Conservation (phyloP, 2,888 invertebrate species). For the Melinaea menophilus region DNA sequence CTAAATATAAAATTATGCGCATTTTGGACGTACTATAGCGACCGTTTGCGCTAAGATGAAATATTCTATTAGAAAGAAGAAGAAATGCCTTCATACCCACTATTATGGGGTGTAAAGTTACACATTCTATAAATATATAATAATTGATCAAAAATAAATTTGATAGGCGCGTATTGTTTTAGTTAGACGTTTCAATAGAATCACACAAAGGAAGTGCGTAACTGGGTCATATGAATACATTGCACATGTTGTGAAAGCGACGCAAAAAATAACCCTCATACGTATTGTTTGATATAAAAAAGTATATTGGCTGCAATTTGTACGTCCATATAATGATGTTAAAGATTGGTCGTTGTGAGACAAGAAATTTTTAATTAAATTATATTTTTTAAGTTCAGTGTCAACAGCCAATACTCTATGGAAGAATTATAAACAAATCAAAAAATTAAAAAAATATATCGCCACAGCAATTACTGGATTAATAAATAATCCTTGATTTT, state of each 20-base stretch:
- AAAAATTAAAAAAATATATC: too few relatives aligned
- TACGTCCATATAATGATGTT: slow-evolving; percentile 44
- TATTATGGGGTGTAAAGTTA: too few relatives aligned
- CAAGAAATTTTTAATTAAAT: not conserved
- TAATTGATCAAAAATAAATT: not conserved
- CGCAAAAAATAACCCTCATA: slow-evolving; percentile 67
- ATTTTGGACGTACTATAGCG: too few relatives aligned
- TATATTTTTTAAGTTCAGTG: too few relatives aligned
- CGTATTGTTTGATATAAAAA: slow-evolving; percentile 71
- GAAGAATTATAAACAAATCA: too few relatives aligned
- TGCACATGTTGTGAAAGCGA: slow-evolving; percentile 76
- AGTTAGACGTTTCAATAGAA: slow-evolving; percentile 68
- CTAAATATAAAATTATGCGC: too few relatives aligned
- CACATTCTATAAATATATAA: not conserved
- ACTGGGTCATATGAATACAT: slow-evolving; percentile 71
- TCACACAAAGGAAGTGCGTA: slow-evolving; percentile 72
- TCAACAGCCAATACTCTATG: too few relatives aligned
- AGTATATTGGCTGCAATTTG: slow-evolving; percentile 75
- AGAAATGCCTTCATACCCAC: too few relatives aligned
- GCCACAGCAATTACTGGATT: too few relatives aligned
- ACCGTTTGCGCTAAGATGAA: too few relatives aligned
- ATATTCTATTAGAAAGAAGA: too few relatives aligned
- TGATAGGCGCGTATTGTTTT: slow-evolving; percentile 43
- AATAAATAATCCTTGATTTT: not conserved
- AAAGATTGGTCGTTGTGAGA: slow-evolving; percentile 42